phyloP scores from a whole-genome alignment of 2,888 invertebrate species.

The Sthenelais limicola region DNA sequence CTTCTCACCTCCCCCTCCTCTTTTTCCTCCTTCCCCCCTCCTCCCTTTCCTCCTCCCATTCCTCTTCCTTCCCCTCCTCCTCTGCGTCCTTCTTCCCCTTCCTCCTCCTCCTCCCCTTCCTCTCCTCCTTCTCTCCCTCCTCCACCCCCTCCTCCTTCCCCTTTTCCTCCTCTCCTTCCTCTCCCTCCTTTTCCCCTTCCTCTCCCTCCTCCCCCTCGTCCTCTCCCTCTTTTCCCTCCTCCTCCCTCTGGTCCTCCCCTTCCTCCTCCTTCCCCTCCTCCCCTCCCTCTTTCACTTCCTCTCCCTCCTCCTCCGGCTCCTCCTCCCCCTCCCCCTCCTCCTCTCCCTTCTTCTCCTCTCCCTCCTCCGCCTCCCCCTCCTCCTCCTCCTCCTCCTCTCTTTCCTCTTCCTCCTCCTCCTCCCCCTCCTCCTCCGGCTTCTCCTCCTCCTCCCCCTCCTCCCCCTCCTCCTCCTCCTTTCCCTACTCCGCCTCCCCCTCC shows the following conservation, averaged over 20 bases:
- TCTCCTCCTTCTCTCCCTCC: neutral
- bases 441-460: neutral
- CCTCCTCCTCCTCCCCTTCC: neutral
- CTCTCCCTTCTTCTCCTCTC: neutral
- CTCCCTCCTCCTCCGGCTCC: conserved; percentile 1
- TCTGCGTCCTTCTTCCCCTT: neutral
- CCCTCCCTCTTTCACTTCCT: too few relatives aligned
- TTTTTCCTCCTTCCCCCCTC: neutral
- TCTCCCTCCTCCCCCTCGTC: neutral
- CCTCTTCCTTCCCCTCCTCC: neutral
- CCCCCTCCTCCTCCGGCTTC: neutral
- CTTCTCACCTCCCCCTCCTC: neutral
- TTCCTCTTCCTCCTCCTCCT: conserved; percentile 12
- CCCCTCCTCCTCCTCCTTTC: too few relatives aligned
- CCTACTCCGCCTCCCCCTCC: too few relatives aligned
- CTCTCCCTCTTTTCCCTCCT: neutral
- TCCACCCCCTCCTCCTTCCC: neutral
- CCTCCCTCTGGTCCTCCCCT: too few relatives aligned
- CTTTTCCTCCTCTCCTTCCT: neutral
- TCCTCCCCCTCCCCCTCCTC: neutral
- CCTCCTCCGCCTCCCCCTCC: neutral
- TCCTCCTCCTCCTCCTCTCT: neutral
- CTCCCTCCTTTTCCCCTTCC: neutral
- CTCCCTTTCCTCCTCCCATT: neutral
- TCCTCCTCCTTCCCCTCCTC: too few relatives aligned